Evolutionary conservation across 2,113 vertebrate species (phyloP).

Genomic region (Phycodurus eques): DNA sequence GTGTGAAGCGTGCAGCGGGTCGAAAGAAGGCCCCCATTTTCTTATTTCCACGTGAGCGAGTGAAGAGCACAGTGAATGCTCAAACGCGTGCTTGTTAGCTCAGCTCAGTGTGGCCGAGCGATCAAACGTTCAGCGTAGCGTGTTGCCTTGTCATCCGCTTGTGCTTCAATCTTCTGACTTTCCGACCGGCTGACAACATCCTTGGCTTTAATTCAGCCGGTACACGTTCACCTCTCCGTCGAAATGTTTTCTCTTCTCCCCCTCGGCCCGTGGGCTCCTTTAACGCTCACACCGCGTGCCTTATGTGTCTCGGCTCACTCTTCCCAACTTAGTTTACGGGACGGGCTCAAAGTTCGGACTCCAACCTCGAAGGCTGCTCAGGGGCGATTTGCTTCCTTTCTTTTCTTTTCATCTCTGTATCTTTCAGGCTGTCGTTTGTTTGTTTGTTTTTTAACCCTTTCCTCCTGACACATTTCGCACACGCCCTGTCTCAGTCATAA

Average conservation of each 20-base stretch:
- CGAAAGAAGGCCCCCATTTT: constrained; percentile 39
- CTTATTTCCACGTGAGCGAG: constrained; percentile 49
- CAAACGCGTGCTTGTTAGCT: constrained; percentile 47
- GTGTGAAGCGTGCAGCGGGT: constrained; percentile 37
- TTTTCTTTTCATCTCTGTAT: constrained; percentile 48
- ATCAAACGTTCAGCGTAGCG: constrained; percentile 54
- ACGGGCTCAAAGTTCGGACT: constrained; percentile 40
- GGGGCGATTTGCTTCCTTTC: constrained; percentile 28
- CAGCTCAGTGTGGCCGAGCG: constrained; percentile 58
- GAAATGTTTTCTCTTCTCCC: neutral
- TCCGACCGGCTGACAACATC: too few relatives aligned
- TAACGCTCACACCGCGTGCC: neutral
- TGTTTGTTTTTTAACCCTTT: constrained; percentile 15
- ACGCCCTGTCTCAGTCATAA: constrained; percentile 26
- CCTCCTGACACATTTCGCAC: neutral
- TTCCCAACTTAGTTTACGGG: constrained; percentile 28
- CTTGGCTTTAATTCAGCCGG: neutral
- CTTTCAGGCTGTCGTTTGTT: constrained; percentile 35
- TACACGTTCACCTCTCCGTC: constrained; percentile 18
- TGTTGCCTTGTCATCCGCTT: constrained; percentile 32
- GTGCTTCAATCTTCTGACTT: constrained; percentile 15
- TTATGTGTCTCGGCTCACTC: constrained; percentile 13
- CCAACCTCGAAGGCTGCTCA: constrained; percentile 55
- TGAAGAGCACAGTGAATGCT: constrained; percentile 18
- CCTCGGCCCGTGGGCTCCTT: constrained; percentile 4